Base-by-base conservation (phyloP, 2,113 vertebrate species). In the Neomonachus schauinslandi region DNA sequence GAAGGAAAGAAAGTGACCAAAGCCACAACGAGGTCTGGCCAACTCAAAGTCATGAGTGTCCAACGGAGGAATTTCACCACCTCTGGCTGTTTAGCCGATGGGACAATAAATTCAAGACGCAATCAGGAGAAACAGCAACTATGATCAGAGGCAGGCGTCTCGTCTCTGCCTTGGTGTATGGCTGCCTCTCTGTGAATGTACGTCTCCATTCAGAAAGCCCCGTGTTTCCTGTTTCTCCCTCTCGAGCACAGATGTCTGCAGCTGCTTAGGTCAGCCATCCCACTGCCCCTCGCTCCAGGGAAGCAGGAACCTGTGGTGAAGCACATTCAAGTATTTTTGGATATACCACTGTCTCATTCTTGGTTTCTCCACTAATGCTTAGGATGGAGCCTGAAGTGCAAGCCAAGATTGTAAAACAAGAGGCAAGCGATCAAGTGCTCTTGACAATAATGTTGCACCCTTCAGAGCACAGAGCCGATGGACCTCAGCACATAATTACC, bases 331-430 rank as follows among this genome's bases (percentile, higher is more conserved):
- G 83, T 57, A 36, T 69, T 5, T 1, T 67, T 65, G 63, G 77
- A 97, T 96, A 95, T 97, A 76, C 71, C 84, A 26, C 13, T n/a
- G 19, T 26, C 24, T 82, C 16, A 7, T 4, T 96, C 93, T 95
- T 39, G 0, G 31, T 53, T 97, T 96, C 93, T 74, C 9, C 4
- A 26, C 13, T 89, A 46, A 46, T n/a, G 31, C 74, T 39, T 71
- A 31, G 79, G 71, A 74, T 46, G 31, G 36, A 91, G 0, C 1
- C 86, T 71, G 96, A 97, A 95, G 93, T 85, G 21, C 83, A 53
- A 71, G 84, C 67, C 15, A 82, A 95, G 85, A 69, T 55, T 86
- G 82, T 92, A 96, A 97, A 98, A 93, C 85, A 96, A 95, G 89
- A 97, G 93, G 28, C 0, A 81, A n/a, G 95, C 86, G 89, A 96